phyloP scores from a whole-genome alignment of 2,113 vertebrate species.

The Engystomops pustulosus region DNA sequence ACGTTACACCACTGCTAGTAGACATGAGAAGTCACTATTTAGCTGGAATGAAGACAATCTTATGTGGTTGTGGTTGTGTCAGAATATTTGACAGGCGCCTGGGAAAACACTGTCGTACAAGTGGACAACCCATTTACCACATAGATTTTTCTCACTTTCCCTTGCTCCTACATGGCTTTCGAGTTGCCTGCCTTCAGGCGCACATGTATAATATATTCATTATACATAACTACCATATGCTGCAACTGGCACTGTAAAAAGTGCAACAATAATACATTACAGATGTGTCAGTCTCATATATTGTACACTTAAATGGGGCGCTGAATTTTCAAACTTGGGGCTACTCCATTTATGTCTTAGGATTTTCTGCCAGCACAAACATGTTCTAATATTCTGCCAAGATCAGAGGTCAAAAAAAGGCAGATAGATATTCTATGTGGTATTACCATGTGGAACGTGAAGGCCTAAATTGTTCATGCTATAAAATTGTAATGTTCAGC shows the following conservation, averaged over 20 bases:
- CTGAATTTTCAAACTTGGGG: constrained; percentile 11
- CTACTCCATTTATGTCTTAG: constrained; percentile 12
- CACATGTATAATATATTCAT: constrained; percentile 3
- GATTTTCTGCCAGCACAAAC: not conserved
- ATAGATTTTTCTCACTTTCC: not conserved
- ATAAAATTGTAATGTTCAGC: not conserved
- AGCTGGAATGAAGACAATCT: not conserved
- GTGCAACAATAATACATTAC: constrained; percentile 9
- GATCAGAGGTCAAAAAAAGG: constrained; percentile 18
- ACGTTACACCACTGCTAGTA: too few species aligned
- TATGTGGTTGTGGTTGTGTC: not conserved
- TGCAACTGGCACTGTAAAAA: not conserved
- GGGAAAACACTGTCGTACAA: not conserved
- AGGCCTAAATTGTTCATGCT: not conserved
- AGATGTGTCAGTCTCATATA: constrained; percentile 2
- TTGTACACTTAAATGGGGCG: constrained; percentile 5
- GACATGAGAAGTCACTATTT: too few species aligned
- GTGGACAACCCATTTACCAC: not conserved
- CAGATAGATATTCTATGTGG: not conserved
- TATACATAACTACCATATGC: constrained; percentile 8
- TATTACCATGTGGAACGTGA: not conserved
- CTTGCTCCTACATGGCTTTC: not conserved
- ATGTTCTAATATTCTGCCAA: constrained; percentile 6
- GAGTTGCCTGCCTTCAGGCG: not conserved
- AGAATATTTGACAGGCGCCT: not conserved